Percentiles rank a stretch among this genome's conserved stretches.
Evolutionary conservation across 2,797 vertebrate species (phyloP).

Genomic region (Chiloscyllium punctatum): DNA sequence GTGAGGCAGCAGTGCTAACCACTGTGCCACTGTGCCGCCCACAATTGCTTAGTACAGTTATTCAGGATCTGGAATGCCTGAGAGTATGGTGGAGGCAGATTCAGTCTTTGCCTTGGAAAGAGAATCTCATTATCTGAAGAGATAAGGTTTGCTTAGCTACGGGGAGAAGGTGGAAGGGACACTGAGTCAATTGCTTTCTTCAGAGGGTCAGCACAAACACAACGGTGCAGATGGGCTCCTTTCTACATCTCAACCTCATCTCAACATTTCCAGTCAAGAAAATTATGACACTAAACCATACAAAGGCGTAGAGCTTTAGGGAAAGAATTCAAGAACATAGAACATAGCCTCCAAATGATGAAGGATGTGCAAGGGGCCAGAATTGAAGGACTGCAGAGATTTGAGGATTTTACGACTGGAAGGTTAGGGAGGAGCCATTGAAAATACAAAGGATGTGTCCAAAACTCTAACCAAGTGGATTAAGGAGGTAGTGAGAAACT

Average conservation of each 20-base stretch:
- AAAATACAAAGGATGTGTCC: neutral
- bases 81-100: no score
- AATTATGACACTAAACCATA: neutral
- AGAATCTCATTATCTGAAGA: no score
- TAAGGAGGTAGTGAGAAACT: neutral
- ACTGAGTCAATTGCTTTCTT: no score
- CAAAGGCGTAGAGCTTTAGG: neutral
- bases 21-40: no score
- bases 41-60: neutral
- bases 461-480: neutral
- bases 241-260: no score
- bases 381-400: neutral
- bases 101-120: no score
- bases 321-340: neutral
- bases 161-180: no score
- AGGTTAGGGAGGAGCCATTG: neutral
- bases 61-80: neutral
- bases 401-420: neutral
- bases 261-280: neutral
- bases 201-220: no score
- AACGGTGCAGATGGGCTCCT: no score
- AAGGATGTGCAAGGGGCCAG: neutral
- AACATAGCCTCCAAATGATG: neutral
- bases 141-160: no score
- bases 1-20: no score